These are phyloP conservation scores for Lasaia peninsularis DNA, from an alignment of 1,140 invertebrate species.

Conservation along the genomic window DNA sequence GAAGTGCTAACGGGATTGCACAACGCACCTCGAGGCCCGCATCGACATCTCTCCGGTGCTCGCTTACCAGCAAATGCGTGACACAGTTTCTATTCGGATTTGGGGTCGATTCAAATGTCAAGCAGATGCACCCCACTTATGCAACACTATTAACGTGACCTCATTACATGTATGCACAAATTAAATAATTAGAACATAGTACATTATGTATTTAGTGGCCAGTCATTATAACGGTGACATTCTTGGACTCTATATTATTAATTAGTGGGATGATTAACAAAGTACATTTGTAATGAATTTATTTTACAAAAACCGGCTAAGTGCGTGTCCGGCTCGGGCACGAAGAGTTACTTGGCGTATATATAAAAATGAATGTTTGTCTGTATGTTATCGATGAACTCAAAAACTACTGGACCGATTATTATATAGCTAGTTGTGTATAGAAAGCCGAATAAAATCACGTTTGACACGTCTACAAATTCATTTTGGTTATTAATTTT, in stretches of 20 bases:
- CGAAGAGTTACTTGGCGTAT: neutral
- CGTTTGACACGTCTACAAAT: too few relatives aligned
- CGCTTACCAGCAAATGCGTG: constrained; percentile 61
- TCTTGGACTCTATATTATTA: neutral
- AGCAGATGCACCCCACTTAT: constrained; percentile 74
- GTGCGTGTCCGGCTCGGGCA: too few relatives aligned
- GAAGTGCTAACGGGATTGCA: constrained; percentile 67
- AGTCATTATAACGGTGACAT: constrained; percentile 3
- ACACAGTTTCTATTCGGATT: constrained; percentile 77
- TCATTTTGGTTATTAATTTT: too few relatives aligned
- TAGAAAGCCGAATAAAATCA: too few relatives aligned
- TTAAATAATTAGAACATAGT: constrained; percentile 38
- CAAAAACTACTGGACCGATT: too few relatives aligned
- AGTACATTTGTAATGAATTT: neutral
- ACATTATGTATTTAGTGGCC: neutral
- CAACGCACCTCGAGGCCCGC: constrained; percentile 53
- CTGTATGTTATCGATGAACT: too few relatives aligned
- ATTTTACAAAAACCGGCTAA: neutral
- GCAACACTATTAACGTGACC: constrained; percentile 62
- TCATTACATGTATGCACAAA: constrained; percentile 50
- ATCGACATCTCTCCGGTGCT: constrained; percentile 39
- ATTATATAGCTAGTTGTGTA: too few relatives aligned
- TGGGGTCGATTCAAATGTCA: constrained; percentile 76
- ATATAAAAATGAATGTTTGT: too few relatives aligned
- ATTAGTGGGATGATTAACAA: constrained; percentile 1